These are phyloP conservation scores for Enteromius fasciolatus DNA, from an alignment of 2,797 vertebrate genomes.

Conservation along the genomic window DNA sequence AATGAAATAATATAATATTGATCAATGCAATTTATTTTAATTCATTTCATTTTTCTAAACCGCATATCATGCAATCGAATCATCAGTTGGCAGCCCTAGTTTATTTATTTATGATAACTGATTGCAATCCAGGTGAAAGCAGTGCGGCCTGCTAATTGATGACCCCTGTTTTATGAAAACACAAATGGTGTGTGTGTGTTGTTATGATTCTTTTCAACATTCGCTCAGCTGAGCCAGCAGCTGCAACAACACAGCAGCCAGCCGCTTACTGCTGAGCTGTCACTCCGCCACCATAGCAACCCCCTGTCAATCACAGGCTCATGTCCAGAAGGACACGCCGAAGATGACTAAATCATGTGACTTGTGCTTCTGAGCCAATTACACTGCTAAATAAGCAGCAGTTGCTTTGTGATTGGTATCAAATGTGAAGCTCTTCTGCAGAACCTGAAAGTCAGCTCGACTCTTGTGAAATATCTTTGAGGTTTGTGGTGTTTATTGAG, in stretches of 20 bases:
- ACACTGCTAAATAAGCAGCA: not conserved
- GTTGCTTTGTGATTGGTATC: not conserved
- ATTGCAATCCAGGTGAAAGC: not conserved
- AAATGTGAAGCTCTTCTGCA: not conserved
- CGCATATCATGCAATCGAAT: not conserved
- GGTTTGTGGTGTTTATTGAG: conserved; percentile 1
- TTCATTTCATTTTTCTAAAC: not conserved
- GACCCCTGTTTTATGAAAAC: conserved; percentile 14
- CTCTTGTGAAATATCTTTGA: not conserved
- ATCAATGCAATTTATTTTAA: not conserved
- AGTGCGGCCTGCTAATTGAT: not conserved
- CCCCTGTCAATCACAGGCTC: conserved; percentile 46
- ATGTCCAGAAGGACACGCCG: conserved; percentile 13
- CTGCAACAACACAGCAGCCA: conserved; percentile 40
- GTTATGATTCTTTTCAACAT: conserved; percentile 27
- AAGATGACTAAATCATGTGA: conserved; percentile 10
- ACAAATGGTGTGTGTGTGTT: conserved; percentile 14
- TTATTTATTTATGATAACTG: not conserved
- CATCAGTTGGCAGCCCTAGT: not conserved
- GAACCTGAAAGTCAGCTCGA: not conserved
- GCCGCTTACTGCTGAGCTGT: conserved; percentile 51
- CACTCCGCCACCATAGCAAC: conserved; percentile 42
- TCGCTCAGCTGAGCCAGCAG: conserved; percentile 50
- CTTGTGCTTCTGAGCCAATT: not conserved
- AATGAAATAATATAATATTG: not conserved